phyloP scores from a whole-genome alignment of 1,140 invertebrate species.

The Lethrus apterus region DNA sequence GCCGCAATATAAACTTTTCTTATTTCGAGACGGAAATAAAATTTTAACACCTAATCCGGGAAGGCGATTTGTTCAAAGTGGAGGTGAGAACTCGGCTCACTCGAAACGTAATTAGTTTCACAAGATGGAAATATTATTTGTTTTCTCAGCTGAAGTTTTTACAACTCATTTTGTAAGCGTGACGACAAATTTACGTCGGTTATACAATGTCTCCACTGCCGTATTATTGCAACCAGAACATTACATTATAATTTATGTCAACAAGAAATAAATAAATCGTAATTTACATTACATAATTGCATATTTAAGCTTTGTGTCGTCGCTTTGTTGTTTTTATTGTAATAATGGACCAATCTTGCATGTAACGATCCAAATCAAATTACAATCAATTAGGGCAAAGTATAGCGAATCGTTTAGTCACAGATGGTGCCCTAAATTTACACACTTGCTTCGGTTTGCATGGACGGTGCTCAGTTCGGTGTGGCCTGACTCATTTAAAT shows the following conservation, averaged over 20 bases:
- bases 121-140: conserved; percentile 19
- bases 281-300: no score
- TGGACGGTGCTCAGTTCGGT: no score
- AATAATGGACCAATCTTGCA: no score
- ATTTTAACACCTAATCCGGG: conserved; percentile 25
- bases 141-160: conserved; percentile 20
- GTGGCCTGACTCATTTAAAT: no score
- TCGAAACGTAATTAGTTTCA: conserved; percentile 23
- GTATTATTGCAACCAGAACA: no score
- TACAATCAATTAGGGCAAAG: conserved; percentile 10
- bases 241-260: no score
- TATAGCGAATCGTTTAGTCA: conserved; percentile 17
- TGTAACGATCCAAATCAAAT: conserved; percentile 1
- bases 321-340: no score
- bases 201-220: no score
- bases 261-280: no score
- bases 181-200: conserved; percentile 14
- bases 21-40: conserved; percentile 23
- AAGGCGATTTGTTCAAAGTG: conserved; percentile 22
- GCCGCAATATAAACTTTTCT: conserved; percentile 25
- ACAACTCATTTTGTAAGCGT: conserved; percentile 5
- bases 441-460: conserved; percentile 14
- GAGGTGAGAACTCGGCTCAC: conserved; percentile 1
- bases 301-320: no score
- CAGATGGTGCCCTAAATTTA: conserved; percentile 17